phyloP scores from a whole-genome alignment of 1,140 invertebrate species.

The Neodiprion pinetum region DNA sequence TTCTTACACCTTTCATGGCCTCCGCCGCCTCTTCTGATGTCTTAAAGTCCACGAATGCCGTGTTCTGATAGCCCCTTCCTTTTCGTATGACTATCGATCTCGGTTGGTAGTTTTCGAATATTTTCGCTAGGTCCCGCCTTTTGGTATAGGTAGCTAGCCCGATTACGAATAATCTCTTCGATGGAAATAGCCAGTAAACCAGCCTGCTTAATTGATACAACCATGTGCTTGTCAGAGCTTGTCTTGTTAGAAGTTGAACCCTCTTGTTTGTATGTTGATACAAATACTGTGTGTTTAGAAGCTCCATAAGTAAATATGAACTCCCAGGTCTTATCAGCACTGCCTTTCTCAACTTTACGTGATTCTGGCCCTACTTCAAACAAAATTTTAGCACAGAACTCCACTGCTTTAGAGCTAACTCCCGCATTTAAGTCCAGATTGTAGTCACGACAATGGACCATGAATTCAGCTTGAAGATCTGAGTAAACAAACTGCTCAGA shows the following conservation, averaged over 20 bases:
- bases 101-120: too few relatives aligned
- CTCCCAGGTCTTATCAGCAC: not conserved
- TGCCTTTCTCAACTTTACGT: not conserved
- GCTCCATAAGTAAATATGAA: not conserved
- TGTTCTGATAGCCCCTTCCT: too few relatives aligned
- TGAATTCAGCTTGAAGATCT: not conserved
- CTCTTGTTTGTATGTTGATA: not conserved
- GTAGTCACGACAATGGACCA: not conserved
- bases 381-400: not conserved
- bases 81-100: too few relatives aligned
- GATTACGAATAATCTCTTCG: too few relatives aligned
- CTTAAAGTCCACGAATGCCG: too few relatives aligned
- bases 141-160: too few relatives aligned
- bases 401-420: not conserved
- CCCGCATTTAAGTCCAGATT: not conserved
- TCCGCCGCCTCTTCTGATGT: too few relatives aligned
- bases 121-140: too few relatives aligned
- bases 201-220: constrained; percentile 1
- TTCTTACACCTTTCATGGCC: too few relatives aligned
- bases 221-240: not conserved
- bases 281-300: not conserved
- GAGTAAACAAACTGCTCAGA: too few relatives aligned
- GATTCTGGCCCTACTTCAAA: not conserved
- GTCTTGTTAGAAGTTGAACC: not conserved
- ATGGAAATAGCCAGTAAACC: not conserved